Conservation (phyloP, 2,113 vertebrate genomes). For the Phoenicopterus ruber region DNA sequence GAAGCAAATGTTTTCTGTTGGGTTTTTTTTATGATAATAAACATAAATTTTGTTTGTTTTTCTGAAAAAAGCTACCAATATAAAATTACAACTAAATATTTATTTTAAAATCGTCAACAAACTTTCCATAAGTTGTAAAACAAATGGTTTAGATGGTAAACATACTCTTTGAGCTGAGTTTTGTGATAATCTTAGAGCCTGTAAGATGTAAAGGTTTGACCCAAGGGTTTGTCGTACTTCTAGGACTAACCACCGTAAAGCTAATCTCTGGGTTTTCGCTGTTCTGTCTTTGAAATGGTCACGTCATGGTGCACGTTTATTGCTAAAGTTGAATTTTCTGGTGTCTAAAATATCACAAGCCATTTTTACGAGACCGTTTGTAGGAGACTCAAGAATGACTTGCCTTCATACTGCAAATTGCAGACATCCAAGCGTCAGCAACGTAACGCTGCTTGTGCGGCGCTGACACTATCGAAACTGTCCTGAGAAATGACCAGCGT, state of each 20-base stretch:
- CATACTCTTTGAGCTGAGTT: background rate
- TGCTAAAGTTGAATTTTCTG: background rate
- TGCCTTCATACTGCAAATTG: accelerated
- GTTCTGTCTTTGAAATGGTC: background rate
- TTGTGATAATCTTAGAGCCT: background rate
- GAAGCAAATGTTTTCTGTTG: background rate
- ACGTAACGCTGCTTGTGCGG: background rate
- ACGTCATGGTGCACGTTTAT: background rate
- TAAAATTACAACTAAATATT: background rate
- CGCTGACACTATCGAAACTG: background rate
- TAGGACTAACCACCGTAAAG: background rate
- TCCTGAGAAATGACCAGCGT: background rate
- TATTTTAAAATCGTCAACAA: background rate
- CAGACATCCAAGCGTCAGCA: background rate
- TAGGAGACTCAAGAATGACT: background rate
- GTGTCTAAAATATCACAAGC: background rate
- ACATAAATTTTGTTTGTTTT: background rate
- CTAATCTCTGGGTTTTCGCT: background rate
- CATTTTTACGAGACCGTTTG: background rate
- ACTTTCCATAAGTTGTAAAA: background rate
- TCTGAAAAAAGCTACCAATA: background rate
- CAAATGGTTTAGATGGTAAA: background rate
- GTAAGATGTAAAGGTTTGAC: background rate
- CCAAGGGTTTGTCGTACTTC: background rate
- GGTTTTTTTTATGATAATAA: background rate